Base-by-base conservation (phyloP, 2,113 vertebrate genomes). In the Hippocampus zosterae region DNA sequence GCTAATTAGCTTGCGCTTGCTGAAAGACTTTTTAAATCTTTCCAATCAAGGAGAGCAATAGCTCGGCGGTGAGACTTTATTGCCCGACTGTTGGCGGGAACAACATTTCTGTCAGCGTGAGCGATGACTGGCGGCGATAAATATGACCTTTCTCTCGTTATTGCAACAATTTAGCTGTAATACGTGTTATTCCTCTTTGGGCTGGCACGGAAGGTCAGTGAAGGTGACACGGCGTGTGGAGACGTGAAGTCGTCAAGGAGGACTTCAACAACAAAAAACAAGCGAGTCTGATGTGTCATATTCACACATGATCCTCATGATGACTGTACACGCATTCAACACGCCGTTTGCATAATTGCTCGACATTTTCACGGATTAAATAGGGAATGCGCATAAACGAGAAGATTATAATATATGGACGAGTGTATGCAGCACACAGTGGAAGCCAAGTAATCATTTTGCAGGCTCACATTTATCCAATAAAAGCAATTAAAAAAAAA, bases 21-120 rank as follows among this genome's bases (percentile, higher is more conserved):
- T 76, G 78, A 82, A 84, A 81, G 75, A 78, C 78, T 81, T 67
- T 69, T 81, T 79, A 87, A 87, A 83, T 83, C 80, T 77, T 41
- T 50, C 44, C 63, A 72, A 72, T 84, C 73, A 56, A 66, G 71
- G 72, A 65, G 66, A 53, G 50, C 19, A 55, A 65, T 65, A 23
- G 66, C 37, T 56, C 23, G 41, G 29, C 29, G 12, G 29, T 18
- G 29, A 37, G 11, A 8, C 9, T 55, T 53, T 68, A 37, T 56
- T 23, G 52, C 27, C 48, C 25, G 37, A 18, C 9, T 19, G 44
- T 57, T 15, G 55, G 55, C 55, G n/a, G 2, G 77, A 73, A 73
- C 44, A 84, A 83, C 85, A 72, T 80, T 73, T 53, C 62, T 73
- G 82, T 79, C 77, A 73, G 37, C 18, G 18, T 77, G 67, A 79